Evolutionary conservation across 2,888 invertebrate genomes (phyloP).

Genomic region (Thera obeliscata): DNA sequence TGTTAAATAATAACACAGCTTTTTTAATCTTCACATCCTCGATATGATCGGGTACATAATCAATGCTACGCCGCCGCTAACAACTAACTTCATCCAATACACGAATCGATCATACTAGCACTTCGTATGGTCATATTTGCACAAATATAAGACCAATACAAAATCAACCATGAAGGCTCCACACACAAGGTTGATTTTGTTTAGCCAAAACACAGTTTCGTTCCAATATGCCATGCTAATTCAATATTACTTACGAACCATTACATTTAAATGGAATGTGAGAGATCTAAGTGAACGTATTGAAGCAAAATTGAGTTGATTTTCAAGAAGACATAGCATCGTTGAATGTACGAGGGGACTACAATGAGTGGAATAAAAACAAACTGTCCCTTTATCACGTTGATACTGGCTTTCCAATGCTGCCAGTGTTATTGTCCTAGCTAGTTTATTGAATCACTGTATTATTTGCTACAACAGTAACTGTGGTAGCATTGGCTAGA

Average conservation of each 20-base stretch:
- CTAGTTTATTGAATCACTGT: conserved; percentile 5
- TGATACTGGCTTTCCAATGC: conserved; percentile 25
- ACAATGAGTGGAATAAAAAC: conserved; percentile 72
- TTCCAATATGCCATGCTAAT: conserved; percentile 35
- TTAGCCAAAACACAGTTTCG: conserved; percentile 1
- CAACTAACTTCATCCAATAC: conserved; percentile 32
- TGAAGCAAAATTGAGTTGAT: conserved; percentile 50
- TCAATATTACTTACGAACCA: conserved; percentile 64
- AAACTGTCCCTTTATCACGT: conserved; percentile 51
- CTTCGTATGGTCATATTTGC: conserved; percentile 13
- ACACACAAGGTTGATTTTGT: conserved; percentile 7
- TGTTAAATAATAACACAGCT: conserved; percentile 84
- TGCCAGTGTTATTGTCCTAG: not conserved
- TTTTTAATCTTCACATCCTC: conserved; percentile 71
- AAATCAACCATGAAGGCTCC: conserved; percentile 27
- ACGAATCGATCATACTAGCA: conserved; percentile 22
- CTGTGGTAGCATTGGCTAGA: conserved; percentile 5
- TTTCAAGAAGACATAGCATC: conserved; percentile 72
- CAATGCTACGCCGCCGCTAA: conserved; percentile 68
- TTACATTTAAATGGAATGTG: conserved; percentile 80
- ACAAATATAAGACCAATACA: conserved; percentile 15
- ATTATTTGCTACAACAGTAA: not conserved
- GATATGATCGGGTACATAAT: conserved; percentile 69
- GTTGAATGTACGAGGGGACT: conserved; percentile 71
- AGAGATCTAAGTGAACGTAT: conserved; percentile 56